These are phyloP conservation scores for Myripristis jacobus DNA, from an alignment of 2,797 vertebrate species.

Conservation along the genomic window DNA sequence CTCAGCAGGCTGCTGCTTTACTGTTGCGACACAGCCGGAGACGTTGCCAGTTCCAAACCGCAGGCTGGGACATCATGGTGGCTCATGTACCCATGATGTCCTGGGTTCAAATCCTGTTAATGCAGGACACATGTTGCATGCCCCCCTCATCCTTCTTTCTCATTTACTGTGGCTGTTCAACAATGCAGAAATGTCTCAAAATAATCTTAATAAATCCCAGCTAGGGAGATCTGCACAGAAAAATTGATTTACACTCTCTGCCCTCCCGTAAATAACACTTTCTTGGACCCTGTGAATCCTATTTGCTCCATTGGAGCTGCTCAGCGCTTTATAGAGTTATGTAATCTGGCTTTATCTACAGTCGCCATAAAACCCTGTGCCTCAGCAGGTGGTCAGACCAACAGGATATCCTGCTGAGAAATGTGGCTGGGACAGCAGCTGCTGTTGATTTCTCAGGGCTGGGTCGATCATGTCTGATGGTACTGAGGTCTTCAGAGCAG, in stretches of 20 bases:
- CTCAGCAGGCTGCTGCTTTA: no score
- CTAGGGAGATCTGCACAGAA: background rate
- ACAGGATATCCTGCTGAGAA: constrained; percentile 71
- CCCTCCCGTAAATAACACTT: constrained; percentile 8
- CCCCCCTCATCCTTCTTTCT: no score
- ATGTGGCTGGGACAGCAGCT: constrained; percentile 59
- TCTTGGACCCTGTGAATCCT: constrained; percentile 22
- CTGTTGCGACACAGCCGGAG: no score
- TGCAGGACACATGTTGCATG: no score
- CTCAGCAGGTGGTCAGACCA: constrained; percentile 37
- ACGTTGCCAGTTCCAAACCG: no score
- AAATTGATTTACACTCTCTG: background rate
- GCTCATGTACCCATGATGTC: no score
- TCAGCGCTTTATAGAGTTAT: constrained; percentile 30
- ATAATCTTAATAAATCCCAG: background rate
- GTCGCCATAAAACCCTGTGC: constrained; percentile 43
- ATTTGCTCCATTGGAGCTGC: constrained; percentile 21
- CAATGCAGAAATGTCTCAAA: no score
- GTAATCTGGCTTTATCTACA: constrained; percentile 48
- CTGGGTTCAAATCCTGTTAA: no score
- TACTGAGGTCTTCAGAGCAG: constrained; percentile 63
- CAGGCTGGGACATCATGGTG: no score
- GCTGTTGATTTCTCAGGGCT: constrained; percentile 52
- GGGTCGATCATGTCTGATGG: constrained; percentile 59
- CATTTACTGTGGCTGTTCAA: no score